Evolutionary conservation across 2,888 invertebrate genomes (phyloP).

Genomic region (Nomada goodeniana): DNA sequence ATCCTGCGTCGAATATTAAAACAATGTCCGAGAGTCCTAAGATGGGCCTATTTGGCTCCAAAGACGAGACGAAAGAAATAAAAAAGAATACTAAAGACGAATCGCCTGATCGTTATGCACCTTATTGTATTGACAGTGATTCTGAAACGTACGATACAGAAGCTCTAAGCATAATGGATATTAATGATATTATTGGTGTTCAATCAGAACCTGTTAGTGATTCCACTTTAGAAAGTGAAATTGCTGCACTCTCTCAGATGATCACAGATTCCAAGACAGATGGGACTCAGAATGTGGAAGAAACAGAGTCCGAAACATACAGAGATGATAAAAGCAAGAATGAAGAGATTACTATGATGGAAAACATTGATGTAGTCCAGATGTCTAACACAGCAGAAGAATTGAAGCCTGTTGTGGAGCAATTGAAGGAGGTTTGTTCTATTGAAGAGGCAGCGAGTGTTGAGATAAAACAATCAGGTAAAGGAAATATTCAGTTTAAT

Average conservation of each 20-base stretch:
- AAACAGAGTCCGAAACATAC: not conserved
- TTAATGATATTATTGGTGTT: slow-evolving; percentile 78
- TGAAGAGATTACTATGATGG: not conserved
- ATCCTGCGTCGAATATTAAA: slow-evolving; percentile 51
- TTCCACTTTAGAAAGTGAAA: slow-evolving; percentile 80
- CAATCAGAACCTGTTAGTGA: slow-evolving; percentile 75
- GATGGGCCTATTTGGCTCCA: slow-evolving; percentile 80
- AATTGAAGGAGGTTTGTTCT: not conserved
- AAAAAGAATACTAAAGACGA: slow-evolving; percentile 64
- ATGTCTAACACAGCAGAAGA: not conserved
- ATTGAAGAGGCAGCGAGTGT: not conserved
- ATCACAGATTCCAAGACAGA: slow-evolving; percentile 78
- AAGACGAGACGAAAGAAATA: slow-evolving; percentile 70
- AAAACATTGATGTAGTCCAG: not conserved
- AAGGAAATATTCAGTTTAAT: not conserved
- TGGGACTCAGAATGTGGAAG: slow-evolving; percentile 17
- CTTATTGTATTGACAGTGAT: slow-evolving; percentile 77
- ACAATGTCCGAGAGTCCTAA: slow-evolving; percentile 78
- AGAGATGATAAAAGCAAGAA: not conserved
- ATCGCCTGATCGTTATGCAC: slow-evolving; percentile 70
- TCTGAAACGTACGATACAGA: slow-evolving; percentile 78
- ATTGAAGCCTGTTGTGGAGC: not conserved
- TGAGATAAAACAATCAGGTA: not conserved
- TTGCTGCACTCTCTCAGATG: slow-evolving; percentile 80
- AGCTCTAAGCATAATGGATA: slow-evolving; percentile 79